These are phyloP conservation scores for Sturnira hondurensis DNA, from an alignment of 2,113 vertebrate genomes.

Conservation along the genomic window DNA sequence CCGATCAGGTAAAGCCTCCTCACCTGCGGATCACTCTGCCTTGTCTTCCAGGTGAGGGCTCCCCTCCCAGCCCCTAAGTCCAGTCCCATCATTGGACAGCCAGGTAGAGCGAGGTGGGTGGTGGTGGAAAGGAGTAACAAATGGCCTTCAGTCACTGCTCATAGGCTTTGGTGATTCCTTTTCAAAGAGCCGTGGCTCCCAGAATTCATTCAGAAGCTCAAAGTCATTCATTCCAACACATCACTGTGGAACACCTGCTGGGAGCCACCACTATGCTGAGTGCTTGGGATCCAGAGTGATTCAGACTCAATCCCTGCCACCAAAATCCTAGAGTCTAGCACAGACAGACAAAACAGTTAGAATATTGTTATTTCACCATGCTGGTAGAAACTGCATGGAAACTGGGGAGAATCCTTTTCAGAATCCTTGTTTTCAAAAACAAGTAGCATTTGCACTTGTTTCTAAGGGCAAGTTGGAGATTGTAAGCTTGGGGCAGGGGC, in stretches of 20 bases:
- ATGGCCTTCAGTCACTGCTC: not conserved
- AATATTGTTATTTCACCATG: not conserved
- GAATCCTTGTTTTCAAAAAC: no score
- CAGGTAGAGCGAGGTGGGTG: no score
- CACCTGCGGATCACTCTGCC: not conserved
- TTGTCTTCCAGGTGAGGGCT: not conserved
- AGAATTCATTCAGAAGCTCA: not conserved
- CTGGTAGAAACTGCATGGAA: not conserved
- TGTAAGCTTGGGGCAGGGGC: not conserved
- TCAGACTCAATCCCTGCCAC: not conserved
- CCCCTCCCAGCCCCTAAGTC: not conserved
- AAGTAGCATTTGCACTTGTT: not conserved
- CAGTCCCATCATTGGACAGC: not conserved
- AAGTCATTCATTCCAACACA: not conserved
- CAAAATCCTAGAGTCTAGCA: not conserved
- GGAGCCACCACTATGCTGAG: not conserved
- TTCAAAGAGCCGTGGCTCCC: not conserved
- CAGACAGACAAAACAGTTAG: not conserved
- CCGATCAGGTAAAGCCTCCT: constrained; percentile 89
- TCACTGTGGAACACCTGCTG: not conserved
- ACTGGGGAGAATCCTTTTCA: not conserved
- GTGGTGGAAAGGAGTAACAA: not conserved
- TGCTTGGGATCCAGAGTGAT: not conserved
- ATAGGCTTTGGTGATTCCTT: not conserved
- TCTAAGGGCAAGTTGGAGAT: not conserved